These are phyloP conservation scores for Zaprionus gabonicus DNA, from an alignment of 1,140 invertebrate genomes.

Conservation along the genomic window DNA sequence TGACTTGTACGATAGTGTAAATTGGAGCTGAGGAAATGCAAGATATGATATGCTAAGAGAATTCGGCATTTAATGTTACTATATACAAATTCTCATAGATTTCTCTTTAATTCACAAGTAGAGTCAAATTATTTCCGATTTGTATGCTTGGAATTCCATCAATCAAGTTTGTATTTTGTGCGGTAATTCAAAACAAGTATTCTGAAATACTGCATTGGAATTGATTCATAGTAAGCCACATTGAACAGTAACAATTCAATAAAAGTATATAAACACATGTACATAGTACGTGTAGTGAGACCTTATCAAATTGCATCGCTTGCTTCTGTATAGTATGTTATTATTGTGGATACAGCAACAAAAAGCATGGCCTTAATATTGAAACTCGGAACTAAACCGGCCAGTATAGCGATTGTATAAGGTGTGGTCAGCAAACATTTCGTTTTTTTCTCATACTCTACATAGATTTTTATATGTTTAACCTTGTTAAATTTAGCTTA, in stretches of 20 bases:
- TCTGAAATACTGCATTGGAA: no score
- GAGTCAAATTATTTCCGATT: neutral
- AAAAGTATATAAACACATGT: no score
- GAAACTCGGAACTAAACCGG: neutral
- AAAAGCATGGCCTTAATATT: neutral
- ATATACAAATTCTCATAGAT: neutral
- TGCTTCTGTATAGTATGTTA: neutral
- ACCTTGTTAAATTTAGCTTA: neutral
- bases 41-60: neutral
- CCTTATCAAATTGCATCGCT: neutral
- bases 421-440: neutral
- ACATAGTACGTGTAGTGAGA: neutral
- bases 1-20: neutral
- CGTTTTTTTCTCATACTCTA: neutral
- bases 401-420: neutral
- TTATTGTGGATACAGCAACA: neutral
- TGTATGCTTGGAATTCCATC: neutral
- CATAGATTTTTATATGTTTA: neutral
- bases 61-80: neutral
- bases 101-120: slow-evolving; percentile 3
- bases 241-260: no score
- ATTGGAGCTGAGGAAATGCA: neutral
- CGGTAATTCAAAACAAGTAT: no score
- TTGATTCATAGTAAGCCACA: neutral
- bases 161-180: neutral